phyloP scores from a whole-genome alignment of 1,140 invertebrate species.

The Lepidurus apus region DNA sequence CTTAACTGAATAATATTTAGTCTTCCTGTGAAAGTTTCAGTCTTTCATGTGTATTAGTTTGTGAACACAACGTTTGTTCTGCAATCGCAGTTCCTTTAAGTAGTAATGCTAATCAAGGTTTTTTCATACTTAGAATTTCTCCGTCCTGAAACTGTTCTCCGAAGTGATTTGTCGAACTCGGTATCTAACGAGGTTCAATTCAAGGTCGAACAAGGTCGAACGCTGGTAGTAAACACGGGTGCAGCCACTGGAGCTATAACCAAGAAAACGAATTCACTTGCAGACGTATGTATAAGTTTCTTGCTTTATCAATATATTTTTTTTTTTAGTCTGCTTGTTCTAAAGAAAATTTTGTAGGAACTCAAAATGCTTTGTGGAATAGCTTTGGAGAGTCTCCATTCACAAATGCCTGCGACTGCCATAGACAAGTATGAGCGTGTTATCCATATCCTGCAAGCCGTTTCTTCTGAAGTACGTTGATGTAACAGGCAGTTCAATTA shows the following conservation, averaged over 20 bases:
- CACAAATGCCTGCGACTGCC: not conserved
- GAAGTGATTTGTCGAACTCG: too few relatives aligned
- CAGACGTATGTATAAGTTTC: not conserved
- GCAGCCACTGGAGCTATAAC: too few relatives aligned
- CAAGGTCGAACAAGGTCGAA: too few relatives aligned
- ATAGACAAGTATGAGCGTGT: not conserved
- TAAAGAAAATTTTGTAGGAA: not conserved
- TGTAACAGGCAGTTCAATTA: not conserved
- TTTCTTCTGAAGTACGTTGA: not conserved
- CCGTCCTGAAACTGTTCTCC: not conserved
- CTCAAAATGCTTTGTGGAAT: not conserved
- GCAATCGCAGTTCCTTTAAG: not conserved
- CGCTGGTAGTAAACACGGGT: too few relatives aligned
- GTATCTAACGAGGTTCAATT: too few relatives aligned
- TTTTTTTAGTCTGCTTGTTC: not conserved
- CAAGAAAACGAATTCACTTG: too few relatives aligned
- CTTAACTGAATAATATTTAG: too few relatives aligned
- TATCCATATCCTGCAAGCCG: not conserved
- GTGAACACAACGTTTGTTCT: not conserved
- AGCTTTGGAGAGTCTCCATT: not conserved
- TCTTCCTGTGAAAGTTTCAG: too few relatives aligned
- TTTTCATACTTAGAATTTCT: not conserved
- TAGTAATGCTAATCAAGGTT: not conserved
- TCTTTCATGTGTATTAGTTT: too few relatives aligned
- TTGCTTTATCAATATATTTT: not conserved